Evolutionary conservation across 2,797 vertebrate species (phyloP).

Genomic region (Neomorphus geoffroyi): DNA sequence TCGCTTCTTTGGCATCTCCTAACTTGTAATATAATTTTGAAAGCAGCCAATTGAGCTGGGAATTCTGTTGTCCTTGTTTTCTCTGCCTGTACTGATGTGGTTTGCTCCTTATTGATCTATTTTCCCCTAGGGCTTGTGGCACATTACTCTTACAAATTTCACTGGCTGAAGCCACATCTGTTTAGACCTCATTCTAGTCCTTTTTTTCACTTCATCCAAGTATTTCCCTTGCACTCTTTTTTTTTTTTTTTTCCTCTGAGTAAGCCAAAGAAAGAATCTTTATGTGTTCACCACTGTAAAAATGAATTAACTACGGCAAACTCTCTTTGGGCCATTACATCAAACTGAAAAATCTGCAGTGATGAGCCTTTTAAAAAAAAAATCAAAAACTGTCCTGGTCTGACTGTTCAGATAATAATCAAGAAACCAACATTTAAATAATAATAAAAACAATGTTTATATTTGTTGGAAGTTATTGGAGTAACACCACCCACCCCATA

Average conservation of each 20-base stretch:
- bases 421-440: not conserved
- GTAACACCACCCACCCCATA: rapidly evolving
- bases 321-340: not conserved
- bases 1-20: not conserved
- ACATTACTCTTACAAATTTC: not conserved
- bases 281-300: not conserved
- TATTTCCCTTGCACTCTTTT: not conserved
- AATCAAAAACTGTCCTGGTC: not conserved
- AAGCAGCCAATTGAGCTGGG: not conserved
- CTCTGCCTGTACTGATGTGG: not conserved
- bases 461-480: not conserved
- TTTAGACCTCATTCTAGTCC: not conserved
- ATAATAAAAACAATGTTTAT: not conserved
- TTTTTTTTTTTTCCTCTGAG: not conserved
- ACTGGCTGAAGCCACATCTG: not conserved
- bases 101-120: not conserved
- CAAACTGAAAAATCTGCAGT: not conserved
- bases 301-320: not conserved
- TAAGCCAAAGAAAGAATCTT: not conserved
- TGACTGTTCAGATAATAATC: not conserved
- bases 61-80: not conserved
- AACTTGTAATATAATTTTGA: not conserved
- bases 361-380: not conserved
- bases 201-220: not conserved
- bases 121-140: not conserved